Conservation (phyloP, 2,888 invertebrate genomes). For the Aphodius sticticus region DNA sequence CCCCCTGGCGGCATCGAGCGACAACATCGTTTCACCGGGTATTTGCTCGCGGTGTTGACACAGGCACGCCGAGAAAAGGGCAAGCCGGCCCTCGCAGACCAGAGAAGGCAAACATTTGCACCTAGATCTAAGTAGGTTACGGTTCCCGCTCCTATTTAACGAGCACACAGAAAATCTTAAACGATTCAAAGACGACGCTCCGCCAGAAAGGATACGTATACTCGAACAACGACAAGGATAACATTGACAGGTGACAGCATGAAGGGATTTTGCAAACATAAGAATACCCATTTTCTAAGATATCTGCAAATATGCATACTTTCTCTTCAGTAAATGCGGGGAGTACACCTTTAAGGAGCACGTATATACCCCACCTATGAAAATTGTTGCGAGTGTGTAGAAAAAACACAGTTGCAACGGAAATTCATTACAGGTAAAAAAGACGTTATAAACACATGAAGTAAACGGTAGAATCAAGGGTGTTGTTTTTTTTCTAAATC, state of each 20-base stretch:
- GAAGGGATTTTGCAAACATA: neutral
- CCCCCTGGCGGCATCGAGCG: conserved; percentile 20
- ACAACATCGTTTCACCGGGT: conserved; percentile 47
- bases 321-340: neutral
- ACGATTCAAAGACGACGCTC: neutral
- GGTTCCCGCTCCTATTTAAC: conserved; percentile 14
- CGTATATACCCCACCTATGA: too few species aligned
- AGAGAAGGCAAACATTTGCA: conserved; percentile 43
- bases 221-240: neutral
- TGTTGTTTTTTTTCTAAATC: too few species aligned
- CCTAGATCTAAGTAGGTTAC: conserved; percentile 34
- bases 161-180: conserved; percentile 12
- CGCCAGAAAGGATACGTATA: neutral
- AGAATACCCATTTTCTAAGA: too few species aligned
- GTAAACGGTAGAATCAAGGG: too few species aligned
- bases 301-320: neutral
- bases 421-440: too few species aligned
- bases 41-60: conserved; percentile 49
- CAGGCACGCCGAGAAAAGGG: conserved; percentile 47
- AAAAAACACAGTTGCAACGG: too few species aligned
- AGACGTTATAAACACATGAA: too few species aligned
- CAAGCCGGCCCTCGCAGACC: conserved; percentile 37
- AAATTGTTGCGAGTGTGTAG: too few species aligned
- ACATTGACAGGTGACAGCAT: neutral
- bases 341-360: neutral